Base-by-base conservation (phyloP, 2,888 invertebrate species). In the Hemistola chrysoprasaria region DNA sequence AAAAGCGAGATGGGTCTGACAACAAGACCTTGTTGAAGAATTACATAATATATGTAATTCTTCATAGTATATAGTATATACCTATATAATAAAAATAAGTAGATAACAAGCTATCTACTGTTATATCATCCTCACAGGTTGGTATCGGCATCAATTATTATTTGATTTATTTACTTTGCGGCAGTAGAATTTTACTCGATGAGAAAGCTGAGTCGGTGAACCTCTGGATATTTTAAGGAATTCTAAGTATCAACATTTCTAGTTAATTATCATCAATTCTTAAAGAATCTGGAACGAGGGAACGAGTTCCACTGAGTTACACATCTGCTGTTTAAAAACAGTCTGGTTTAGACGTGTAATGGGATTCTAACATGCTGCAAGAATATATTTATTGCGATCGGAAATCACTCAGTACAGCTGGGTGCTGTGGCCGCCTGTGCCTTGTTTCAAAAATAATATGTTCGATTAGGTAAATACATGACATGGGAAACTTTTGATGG, bases 331-430 rank as follows among this genome's bases (percentile, higher is more conserved):
- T 72, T 77, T 62, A 53, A 59, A 70, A 69, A 65, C 65, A 70
- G 70, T 62, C 60, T 57, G 25, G 56, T 59, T 16, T 16, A 61
- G 63, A 71, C 67, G 57, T 58, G 65, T 66, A 64, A 70, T 66
- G 62, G 71, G 61, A 70, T 67, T 63, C 69, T 61, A 63, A 71
- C 63, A 67, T 56, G 65, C 56, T 59, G 56, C 54, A 62, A 51
- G 52, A 67, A 62, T 58, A 66, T 65, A 71, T 81, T 80, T 80
- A 80, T 78, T 73, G 65, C 60, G 49, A 65, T 74, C 73, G 76
- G 77, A 77, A 80, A 83, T 78, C 73, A 73, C 71, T 75, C 62
- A 60, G 65, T 56, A 56, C 56, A 48, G 16, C 4, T 16, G 16
- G 16, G 44, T 46, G 45, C 41, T 45, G 32, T 32, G 38, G 44